Conservation (phyloP, 2,888 invertebrate species). For the Stegana nigrithorax region DNA sequence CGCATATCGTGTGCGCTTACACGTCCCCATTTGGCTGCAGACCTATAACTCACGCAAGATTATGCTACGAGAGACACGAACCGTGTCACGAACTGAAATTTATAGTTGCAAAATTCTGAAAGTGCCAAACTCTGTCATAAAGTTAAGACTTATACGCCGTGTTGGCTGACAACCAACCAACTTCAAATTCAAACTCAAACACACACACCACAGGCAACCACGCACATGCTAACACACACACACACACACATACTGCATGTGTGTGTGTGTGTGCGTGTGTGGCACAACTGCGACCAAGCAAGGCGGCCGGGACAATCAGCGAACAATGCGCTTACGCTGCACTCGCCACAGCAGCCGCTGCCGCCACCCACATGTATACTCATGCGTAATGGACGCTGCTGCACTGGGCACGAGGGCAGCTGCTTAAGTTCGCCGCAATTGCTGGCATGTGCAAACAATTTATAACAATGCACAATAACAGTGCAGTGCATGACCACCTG, state of each 20-base stretch:
- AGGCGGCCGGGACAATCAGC: constrained; percentile 6
- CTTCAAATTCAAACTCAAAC: background rate
- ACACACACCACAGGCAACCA: background rate
- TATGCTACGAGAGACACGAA: too few species aligned
- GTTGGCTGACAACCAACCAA: background rate
- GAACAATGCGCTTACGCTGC: background rate
- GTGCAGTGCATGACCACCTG: too few species aligned
- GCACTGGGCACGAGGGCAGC: too few species aligned
- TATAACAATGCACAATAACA: too few species aligned
- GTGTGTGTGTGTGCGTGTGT: background rate
- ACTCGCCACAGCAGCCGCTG: too few species aligned
- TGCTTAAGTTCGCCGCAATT: too few species aligned
- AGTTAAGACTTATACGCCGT: background rate
- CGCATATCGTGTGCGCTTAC: too few species aligned
- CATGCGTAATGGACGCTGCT: too few species aligned
- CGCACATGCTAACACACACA: background rate
- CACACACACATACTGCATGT: background rate
- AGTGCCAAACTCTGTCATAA: constrained; percentile 15
- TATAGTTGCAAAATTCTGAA: constrained; percentile 3
- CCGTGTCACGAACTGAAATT: constrained; percentile 14
- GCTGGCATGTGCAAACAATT: too few species aligned
- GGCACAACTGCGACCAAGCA: constrained; percentile 11
- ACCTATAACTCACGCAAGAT: too few species aligned
- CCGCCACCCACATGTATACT: too few species aligned
- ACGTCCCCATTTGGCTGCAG: too few species aligned